Evolutionary conservation across 2,113 vertebrate genomes (phyloP).

Genomic region (Scortum barcoo): DNA sequence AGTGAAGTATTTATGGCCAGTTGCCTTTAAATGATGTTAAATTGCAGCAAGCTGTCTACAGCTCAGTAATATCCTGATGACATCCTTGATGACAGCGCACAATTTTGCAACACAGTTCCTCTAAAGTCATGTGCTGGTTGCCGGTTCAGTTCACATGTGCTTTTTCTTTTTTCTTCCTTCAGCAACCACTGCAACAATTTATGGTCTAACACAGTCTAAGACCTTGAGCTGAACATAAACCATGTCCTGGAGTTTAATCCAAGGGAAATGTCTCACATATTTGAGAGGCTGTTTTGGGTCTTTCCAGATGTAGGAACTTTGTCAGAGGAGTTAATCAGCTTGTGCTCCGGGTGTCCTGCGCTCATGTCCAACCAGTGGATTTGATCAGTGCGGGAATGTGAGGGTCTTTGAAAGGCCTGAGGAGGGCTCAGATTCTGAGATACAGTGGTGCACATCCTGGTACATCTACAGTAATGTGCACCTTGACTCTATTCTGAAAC

Average conservation of each 20-base stretch:
- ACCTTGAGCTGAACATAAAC: conserved; percentile 55
- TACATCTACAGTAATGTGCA: neutral
- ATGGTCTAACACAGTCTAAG: conserved; percentile 20
- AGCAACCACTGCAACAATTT: conserved; percentile 21
- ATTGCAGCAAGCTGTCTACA: conserved; percentile 27
- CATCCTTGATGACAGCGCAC: neutral
- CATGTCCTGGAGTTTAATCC: conserved; percentile 38
- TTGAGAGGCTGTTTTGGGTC: conserved; percentile 44
- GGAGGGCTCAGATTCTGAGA: conserved; percentile 11
- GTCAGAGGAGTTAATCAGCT: conserved; percentile 43
- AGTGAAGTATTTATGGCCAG: conserved; percentile 22
- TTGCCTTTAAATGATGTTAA: conserved; percentile 1
- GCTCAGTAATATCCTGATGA: conserved; percentile 6
- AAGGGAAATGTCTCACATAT: conserved; percentile 51
- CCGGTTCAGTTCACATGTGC: neutral
- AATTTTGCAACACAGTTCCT: neutral
- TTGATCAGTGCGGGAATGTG: conserved; percentile 64
- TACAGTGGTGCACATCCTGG: neutral
- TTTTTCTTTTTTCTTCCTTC: neutral
- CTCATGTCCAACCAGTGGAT: conserved; percentile 37
- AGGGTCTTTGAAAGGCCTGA: conserved; percentile 35
- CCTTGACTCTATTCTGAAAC: neutral
- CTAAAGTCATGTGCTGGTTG: neutral
- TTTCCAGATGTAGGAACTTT: conserved; percentile 61
- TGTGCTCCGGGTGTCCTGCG: conserved; percentile 14